Evolutionary conservation across 2,113 vertebrate genomes (phyloP).

Genomic region (Platysteira castanea): DNA sequence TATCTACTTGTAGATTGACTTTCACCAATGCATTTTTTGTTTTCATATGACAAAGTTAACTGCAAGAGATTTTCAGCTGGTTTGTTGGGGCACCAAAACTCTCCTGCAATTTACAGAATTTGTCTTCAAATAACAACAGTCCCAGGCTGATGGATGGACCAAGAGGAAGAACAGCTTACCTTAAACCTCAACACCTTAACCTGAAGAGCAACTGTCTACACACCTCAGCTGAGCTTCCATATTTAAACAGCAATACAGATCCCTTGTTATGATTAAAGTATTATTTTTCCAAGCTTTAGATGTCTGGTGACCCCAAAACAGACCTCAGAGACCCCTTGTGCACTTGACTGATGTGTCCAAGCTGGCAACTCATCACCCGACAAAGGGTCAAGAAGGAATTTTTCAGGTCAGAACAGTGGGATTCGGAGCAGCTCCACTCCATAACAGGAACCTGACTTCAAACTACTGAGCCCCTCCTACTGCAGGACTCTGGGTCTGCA

Average conservation of each 20-base stretch:
- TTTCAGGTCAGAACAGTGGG: not conserved
- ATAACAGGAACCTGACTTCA: rapidly evolving
- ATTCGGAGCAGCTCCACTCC: not conserved
- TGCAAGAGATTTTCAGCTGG: not conserved
- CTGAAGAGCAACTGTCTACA: not conserved
- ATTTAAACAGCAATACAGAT: not conserved
- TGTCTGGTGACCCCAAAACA: not conserved
- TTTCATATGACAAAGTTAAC: not conserved
- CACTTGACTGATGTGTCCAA: not conserved
- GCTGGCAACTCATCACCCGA: not conserved
- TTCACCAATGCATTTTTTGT: not conserved
- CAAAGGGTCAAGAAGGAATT: not conserved
- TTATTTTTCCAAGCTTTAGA: not conserved
- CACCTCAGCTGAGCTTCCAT: not conserved
- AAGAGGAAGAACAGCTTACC: not conserved
- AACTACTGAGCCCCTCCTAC: not conserved
- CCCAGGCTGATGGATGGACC: not conserved
- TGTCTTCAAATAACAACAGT: not conserved
- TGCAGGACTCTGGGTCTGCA: not conserved
- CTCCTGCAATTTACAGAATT: not conserved
- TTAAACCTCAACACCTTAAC: not conserved
- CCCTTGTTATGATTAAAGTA: not conserved
- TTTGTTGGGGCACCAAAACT: not conserved
- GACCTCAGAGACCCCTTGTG: not conserved
- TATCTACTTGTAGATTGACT: not conserved